phyloP scores from a whole-genome alignment of 1,140 invertebrate genomes.

The Drosophila punjabiensis region DNA sequence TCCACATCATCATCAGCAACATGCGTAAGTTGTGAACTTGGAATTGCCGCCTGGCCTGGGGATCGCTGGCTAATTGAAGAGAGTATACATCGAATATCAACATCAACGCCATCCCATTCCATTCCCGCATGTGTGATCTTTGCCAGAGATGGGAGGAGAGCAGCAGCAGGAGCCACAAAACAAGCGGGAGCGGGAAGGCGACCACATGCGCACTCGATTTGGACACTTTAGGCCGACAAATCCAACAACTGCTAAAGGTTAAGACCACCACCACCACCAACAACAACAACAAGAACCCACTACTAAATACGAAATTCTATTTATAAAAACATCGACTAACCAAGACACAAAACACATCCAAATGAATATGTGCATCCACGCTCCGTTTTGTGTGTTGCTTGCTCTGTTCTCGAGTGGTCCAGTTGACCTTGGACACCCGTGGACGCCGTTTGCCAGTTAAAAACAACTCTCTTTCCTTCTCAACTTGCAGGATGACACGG shows the following conservation, averaged over 20 bases:
- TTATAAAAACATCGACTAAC: constrained; percentile 57
- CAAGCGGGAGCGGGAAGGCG: constrained; percentile 32
- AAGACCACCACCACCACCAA: constrained; percentile 57
- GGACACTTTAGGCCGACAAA: constrained; percentile 79
- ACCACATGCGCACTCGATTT: constrained; percentile 80
- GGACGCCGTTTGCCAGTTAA: constrained; percentile 11
- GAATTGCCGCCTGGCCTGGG: constrained; percentile 20
- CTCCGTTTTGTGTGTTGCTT: constrained; percentile 53
- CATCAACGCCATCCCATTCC: constrained; percentile 36
- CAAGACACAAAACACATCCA: constrained; percentile 15
- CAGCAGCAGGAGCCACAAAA: constrained; percentile 42
- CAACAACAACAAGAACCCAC: constrained; percentile 36
- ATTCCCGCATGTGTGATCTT: constrained; percentile 44
- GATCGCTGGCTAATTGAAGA: constrained; percentile 20
- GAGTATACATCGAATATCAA: constrained; percentile 17
- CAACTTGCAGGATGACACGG: constrained; percentile 55
- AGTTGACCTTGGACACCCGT: constrained; percentile 27
- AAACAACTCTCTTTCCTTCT: constrained; percentile 3
- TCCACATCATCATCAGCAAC: constrained; percentile 33
- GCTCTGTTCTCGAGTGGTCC: constrained; percentile 32
- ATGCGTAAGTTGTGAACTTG: constrained; percentile 53
- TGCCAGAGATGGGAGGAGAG: constrained; percentile 43
- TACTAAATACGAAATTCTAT: constrained; percentile 60
- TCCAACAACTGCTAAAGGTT: constrained; percentile 84
- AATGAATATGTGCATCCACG: constrained; percentile 44